Conservation (phyloP, 1,140 invertebrate genomes). For the Cotesia typhae region DNA sequence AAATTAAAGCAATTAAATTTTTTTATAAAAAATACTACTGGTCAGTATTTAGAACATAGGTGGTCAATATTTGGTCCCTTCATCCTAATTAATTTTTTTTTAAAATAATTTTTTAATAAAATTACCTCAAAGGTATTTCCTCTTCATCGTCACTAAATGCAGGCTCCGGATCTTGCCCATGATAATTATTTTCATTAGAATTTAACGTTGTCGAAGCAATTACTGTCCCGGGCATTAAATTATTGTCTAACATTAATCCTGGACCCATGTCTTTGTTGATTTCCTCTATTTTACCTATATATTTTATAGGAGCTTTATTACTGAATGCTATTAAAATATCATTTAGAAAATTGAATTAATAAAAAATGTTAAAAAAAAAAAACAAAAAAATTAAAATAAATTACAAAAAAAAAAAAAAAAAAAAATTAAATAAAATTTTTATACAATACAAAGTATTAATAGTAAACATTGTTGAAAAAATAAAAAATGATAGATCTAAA, state of each 20-base stretch:
- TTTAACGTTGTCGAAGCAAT: constrained; percentile 40
- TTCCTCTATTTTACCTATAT: constrained; percentile 67
- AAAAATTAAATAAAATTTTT: constrained; percentile 16
- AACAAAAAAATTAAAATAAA: constrained; percentile 47
- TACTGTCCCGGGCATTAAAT: no score
- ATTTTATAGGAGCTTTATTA: constrained; percentile 61
- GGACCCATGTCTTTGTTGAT: constrained; percentile 69
- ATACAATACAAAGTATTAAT: neutral
- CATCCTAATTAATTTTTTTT: constrained; percentile 5
- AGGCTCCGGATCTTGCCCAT: constrained; percentile 71
- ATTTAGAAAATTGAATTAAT: constrained; percentile 44
- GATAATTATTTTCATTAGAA: constrained; percentile 62
- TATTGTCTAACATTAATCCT: constrained; percentile 56
- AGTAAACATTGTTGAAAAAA: neutral
- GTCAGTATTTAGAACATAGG: neutral
- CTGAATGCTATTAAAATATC: constrained; percentile 53
- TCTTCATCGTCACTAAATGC: constrained; percentile 85
- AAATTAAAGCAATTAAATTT: constrained; percentile 1
- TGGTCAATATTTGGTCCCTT: neutral
- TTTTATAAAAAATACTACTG: neutral
- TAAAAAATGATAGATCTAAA: constrained; percentile 7
- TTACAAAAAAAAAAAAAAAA: constrained; percentile 46
- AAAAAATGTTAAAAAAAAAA: constrained; percentile 44
- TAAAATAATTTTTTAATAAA: neutral
- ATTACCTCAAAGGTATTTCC: constrained; percentile 66